Conservation (phyloP, 1,140 invertebrate species). For the Elysia chlorotica region DNA sequence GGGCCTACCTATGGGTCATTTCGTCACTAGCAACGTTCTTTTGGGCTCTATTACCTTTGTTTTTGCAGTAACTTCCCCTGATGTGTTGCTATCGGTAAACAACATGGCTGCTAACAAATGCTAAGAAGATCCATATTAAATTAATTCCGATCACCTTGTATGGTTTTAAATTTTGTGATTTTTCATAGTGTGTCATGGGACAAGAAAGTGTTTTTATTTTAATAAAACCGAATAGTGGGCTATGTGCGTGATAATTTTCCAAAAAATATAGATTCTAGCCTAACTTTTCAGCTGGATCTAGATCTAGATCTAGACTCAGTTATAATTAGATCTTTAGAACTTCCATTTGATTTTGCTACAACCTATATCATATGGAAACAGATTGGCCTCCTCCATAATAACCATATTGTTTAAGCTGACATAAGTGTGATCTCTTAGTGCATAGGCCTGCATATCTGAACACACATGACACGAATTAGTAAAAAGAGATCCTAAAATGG, state of each 20-base stretch:
- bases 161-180: neutral
- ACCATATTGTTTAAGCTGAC: neutral
- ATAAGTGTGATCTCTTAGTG: neutral
- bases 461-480: constrained; percentile 1
- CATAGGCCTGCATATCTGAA: neutral
- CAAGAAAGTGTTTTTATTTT: neutral
- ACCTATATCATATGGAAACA: neutral
- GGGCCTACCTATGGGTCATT: neutral
- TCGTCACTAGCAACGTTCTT: neutral
- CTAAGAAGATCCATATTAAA: neutral
- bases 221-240: constrained; percentile 1
- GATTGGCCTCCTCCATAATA: neutral
- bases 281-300: neutral
- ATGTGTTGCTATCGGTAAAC: constrained; percentile 37
- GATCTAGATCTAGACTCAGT: too few species aligned
- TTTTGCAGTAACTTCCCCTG: neutral
- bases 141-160: neutral
- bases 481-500: neutral
- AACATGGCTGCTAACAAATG: constrained; percentile 16
- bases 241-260: neutral
- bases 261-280: neutral
- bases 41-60: neutral
- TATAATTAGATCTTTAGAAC: too few species aligned
- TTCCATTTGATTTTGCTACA: too few species aligned
- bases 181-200: neutral